Evolutionary conservation across 2,113 vertebrate genomes (phyloP), one percentile per base, ranked within the genome.

Genomic region (Lipophrys pholis): DNA sequence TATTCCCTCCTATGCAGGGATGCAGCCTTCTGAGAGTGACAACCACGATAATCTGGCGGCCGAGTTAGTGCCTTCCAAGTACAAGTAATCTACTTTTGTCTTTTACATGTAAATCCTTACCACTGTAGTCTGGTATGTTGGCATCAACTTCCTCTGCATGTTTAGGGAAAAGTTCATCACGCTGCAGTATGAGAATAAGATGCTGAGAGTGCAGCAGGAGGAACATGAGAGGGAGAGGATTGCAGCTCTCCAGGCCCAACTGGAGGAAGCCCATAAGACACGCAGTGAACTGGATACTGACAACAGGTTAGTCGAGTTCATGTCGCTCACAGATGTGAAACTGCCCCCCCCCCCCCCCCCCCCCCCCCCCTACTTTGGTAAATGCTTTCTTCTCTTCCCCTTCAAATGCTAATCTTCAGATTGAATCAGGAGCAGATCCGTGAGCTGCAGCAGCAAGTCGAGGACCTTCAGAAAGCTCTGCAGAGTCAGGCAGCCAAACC

Each of bases 161-260:
- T 46, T 54, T 68, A 99, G 97, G 78, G 97, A 99, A 66, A 96
- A 95, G 93, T 98, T 99, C 86, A 98, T 99, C 82, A 90, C 90
- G 36, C 92, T 99, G 80, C 96, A 98, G 78, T 97, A 98, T 78
- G 98, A 99, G 89, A 99, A 99, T 78, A 99, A 97, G 91, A 98
- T 99, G 96, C 94, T 99, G 39, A 93, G 93, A 1, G 90, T 99
- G 68, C 94, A 99, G 74, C 96, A 97, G 89, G 96, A 98, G 57
- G 97, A 96, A 3, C 94, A 81, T 1, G 96, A 98, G 92, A 96
- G 94, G 0, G 95, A 97, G 45, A 95, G 93, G 52, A 96, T 99
- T 0, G 73, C 74, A 0, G 89, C 94, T 6, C 95, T 99, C 30
- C 95, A 97, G 90, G 86, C 86, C 0, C 93, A 96, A 88, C 90